These are phyloP conservation scores for Sinocyclocheilus rhinocerous DNA, from an alignment of 2,113 vertebrate genomes.

Conservation along the genomic window DNA sequence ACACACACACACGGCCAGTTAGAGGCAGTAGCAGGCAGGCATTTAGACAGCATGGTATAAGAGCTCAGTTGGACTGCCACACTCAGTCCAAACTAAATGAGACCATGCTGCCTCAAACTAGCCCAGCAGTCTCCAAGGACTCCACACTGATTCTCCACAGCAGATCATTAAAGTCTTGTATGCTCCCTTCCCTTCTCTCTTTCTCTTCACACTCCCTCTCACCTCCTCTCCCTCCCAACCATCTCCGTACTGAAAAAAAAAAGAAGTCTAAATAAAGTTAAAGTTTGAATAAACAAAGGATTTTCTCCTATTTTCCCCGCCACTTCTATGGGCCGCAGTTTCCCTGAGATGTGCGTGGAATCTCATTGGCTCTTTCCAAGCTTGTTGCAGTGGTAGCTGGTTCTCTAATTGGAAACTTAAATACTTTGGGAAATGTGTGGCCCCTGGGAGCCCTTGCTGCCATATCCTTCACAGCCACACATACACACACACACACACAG, in stretches of 20 bases:
- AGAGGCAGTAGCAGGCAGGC: conserved; percentile 74
- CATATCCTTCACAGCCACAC: conserved; percentile 92
- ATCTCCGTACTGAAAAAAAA: conserved; percentile 79
- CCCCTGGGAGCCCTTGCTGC: conserved; percentile 89
- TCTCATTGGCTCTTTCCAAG: conserved; percentile 65
- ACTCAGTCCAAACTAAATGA: conserved; percentile 80
- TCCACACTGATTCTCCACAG: conserved; percentile 78
- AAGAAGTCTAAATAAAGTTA: conserved; percentile 83
- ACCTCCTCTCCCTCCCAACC: conserved; percentile 60
- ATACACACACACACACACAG: conserved; percentile 78
- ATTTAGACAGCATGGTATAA: conserved; percentile 63
- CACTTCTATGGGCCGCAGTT: not conserved
- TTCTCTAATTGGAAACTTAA: conserved; percentile 96
- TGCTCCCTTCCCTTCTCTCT: conserved; percentile 67
- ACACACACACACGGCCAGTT: conserved; percentile 58
- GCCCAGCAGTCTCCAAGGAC: conserved; percentile 80
- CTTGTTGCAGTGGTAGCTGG: conserved; percentile 72
- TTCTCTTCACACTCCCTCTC: conserved; percentile 56
- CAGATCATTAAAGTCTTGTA: conserved; percentile 88
- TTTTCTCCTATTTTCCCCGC: conserved; percentile 47
- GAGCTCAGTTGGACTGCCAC: conserved; percentile 79
- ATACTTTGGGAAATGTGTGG: conserved; percentile 89
- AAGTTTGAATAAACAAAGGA: conserved; percentile 91
- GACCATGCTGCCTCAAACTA: conserved; percentile 83
- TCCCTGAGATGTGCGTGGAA: not conserved